Conservation (phyloP, 2,888 invertebrate genomes). For the Coenonympha glycerion region DNA sequence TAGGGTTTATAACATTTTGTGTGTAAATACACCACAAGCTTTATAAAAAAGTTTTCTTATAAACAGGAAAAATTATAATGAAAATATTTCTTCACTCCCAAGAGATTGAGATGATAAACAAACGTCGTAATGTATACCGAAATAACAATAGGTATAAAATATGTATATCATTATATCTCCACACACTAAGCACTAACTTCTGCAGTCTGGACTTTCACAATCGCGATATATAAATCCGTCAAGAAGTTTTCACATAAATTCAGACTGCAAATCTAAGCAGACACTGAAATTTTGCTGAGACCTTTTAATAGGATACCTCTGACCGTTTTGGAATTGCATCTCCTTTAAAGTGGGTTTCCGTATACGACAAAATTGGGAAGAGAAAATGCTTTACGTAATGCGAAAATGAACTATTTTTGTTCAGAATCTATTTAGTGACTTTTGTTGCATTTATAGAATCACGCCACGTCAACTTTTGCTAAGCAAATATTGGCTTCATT, state of each 20-base stretch:
- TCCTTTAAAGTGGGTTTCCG: neutral
- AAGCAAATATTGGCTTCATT: no score
- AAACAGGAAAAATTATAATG: no score
- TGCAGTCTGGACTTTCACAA: neutral
- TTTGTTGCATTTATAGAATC: no score
- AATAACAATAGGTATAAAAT: neutral
- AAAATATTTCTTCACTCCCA: no score
- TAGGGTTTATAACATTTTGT: no score
- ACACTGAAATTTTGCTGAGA: neutral
- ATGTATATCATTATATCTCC: no score
- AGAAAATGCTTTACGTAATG: neutral
- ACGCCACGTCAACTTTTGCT: no score
- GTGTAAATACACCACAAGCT: no score
- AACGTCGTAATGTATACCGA: neutral
- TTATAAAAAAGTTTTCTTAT: no score
- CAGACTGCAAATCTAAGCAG: slow-evolving; percentile 2
- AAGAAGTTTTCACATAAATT: slow-evolving; percentile 9
- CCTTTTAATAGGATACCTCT: neutral
- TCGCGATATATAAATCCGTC: slow-evolving; percentile 7
- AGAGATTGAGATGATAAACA: neutral
- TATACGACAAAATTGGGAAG: neutral
- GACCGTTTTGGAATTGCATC: slow-evolving; percentile 1
- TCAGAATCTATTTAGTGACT: no score
- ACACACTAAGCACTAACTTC: neutral
- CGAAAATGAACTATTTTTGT: neutral